These are phyloP conservation scores for Petromus typicus DNA, from an alignment of 2,113 vertebrate species.

Conservation along the genomic window DNA sequence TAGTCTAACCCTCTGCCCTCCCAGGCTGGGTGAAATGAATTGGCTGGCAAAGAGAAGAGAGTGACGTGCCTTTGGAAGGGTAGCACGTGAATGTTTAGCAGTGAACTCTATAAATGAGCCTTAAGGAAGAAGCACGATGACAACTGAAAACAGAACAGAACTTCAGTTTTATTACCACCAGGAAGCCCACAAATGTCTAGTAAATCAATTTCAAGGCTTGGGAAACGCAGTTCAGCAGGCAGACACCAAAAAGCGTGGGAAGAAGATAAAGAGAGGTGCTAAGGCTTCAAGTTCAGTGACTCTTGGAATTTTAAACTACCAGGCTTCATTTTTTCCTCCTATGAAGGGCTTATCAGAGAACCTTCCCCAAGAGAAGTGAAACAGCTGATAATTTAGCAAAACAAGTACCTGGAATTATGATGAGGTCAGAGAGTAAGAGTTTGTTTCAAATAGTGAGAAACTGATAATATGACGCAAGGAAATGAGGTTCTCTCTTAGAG, in stretches of 20 bases:
- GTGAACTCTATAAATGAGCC: constrained; percentile 25
- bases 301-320: constrained; percentile 44
- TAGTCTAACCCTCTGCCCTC: constrained; percentile 39
- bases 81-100: constrained; percentile 57
- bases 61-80: constrained; percentile 35
- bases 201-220: constrained; percentile 62
- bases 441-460: constrained; percentile 51
- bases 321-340: constrained; percentile 55
- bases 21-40: background rate
- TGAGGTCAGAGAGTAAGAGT: constrained; percentile 42
- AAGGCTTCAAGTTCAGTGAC: background rate
- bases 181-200: constrained; percentile 10
- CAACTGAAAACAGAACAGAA: constrained; percentile 72
- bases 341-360: constrained; percentile 22
- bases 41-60: constrained; percentile 59
- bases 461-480: constrained; percentile 28
- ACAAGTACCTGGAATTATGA: constrained; percentile 22
- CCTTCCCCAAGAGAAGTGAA: constrained; percentile 16
- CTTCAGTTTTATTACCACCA: constrained; percentile 49
- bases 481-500: constrained; percentile 55
- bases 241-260: background rate
- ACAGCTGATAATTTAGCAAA: constrained; percentile 48
- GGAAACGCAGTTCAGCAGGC: constrained; percentile 16
- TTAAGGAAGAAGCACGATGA: constrained; percentile 42
- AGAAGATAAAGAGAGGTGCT: background rate